Percentiles rank a stretch among this genome's conserved stretches.
Conservation (phyloP, 1,140 invertebrate genomes). For the Drosophila simulans region DNA sequence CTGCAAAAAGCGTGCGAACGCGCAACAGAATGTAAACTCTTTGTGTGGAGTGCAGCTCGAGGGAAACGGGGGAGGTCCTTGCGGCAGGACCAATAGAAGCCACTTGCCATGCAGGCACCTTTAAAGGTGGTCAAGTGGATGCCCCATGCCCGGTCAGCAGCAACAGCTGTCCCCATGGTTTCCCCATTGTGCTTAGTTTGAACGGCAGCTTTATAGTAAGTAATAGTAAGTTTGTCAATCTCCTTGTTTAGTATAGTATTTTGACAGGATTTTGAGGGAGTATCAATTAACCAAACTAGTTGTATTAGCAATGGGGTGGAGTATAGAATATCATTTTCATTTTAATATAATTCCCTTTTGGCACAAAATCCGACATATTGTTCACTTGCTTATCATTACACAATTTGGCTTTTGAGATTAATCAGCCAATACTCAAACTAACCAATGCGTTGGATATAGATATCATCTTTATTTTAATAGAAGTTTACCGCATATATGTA, state of each 20-base stretch:
- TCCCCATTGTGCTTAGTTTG: slow-evolving; percentile 13
- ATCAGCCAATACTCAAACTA: too few relatives aligned
- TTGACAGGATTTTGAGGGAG: neutral
- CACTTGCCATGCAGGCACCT: slow-evolving; percentile 19
- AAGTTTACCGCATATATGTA: too few relatives aligned
- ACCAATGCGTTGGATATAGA: too few relatives aligned
- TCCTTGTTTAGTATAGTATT: neutral
- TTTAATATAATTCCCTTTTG: neutral
- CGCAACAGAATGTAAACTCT: slow-evolving; percentile 68
- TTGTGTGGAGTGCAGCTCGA: slow-evolving; percentile 20
- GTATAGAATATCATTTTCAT: neutral
- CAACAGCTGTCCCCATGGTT: slow-evolving; percentile 26
- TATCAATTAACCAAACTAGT: neutral
- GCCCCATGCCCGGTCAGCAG: slow-evolving; percentile 2
- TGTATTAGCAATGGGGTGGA: neutral
- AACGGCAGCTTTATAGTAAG: neutral
- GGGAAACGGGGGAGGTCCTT: slow-evolving; percentile 7
- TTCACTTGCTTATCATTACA: too few relatives aligned
- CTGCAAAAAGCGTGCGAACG: slow-evolving; percentile 68
- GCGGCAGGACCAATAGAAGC: slow-evolving; percentile 20
- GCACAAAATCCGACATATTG: too few relatives aligned
- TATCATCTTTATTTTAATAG: too few relatives aligned
- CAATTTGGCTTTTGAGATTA: too few relatives aligned
- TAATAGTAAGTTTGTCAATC: too few relatives aligned
- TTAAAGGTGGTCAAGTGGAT: slow-evolving; percentile 18